Conservation (phyloP, 1,140 invertebrate species). For the Maconellicoccus hirsutus region DNA sequence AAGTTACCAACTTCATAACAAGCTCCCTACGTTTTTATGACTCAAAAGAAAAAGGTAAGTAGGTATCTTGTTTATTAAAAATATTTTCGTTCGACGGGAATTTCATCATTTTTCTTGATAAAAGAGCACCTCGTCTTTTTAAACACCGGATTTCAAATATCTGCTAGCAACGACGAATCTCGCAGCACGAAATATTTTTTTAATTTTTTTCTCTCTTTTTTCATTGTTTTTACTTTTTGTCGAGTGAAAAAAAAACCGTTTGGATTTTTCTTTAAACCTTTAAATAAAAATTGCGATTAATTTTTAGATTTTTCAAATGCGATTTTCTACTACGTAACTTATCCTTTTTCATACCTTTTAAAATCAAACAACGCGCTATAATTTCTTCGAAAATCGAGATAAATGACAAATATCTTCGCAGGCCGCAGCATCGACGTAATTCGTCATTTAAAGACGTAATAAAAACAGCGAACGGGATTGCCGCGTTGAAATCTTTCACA, state of each 20-base stretch:
- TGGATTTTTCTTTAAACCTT: not conserved
- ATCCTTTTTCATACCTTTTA: not conserved
- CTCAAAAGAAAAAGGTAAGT: constrained; percentile 11
- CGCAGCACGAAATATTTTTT: constrained; percentile 7
- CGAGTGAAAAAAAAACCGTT: not conserved
- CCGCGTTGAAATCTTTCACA: not conserved
- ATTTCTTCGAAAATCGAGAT: too few relatives aligned
- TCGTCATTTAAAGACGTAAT: too few relatives aligned
- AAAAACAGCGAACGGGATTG: not conserved
- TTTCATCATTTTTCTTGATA: constrained; percentile 22
- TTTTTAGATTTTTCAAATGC: too few relatives aligned
- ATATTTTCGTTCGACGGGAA: constrained; percentile 17
- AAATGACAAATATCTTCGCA: too few relatives aligned
- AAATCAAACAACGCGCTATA: not conserved
- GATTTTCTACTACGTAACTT: too few relatives aligned
- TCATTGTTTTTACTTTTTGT: not conserved
- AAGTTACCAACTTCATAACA: constrained; percentile 21
- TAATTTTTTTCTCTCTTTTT: constrained; percentile 13
- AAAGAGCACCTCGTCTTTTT: constrained; percentile 11
- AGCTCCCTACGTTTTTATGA: not conserved
- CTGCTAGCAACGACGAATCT: constrained; percentile 7
- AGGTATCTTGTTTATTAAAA: constrained; percentile 22
- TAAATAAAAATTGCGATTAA: not conserved
- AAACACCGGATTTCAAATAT: constrained; percentile 16
- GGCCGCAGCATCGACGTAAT: too few relatives aligned